A percentile compares a stretch with the other conserved stretches of the same genome.
Conservation (phyloP, 2,888 invertebrate genomes). For the Lepas anatifera region DNA sequence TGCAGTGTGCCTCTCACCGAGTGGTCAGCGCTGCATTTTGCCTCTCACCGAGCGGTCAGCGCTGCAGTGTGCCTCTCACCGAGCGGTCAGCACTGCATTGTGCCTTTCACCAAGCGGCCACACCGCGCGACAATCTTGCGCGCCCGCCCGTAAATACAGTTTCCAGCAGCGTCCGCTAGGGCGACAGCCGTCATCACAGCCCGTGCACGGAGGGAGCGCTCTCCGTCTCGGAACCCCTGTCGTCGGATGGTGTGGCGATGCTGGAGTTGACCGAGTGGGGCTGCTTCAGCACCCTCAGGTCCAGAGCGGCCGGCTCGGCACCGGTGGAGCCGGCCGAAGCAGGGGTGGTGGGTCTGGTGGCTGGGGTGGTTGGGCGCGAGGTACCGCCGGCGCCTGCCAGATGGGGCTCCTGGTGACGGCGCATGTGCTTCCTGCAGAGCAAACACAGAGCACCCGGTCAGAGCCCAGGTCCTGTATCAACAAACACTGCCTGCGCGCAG, state of each 20-base stretch:
- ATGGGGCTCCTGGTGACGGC: slow-evolving; percentile 6
- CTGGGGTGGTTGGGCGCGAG: background rate
- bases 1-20: too few relatives aligned
- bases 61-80: too few relatives aligned
- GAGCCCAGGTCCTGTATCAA: too few relatives aligned
- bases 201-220: background rate
- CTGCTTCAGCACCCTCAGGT: slow-evolving; percentile 1
- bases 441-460: too few relatives aligned
- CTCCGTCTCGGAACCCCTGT: background rate
- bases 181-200: background rate
- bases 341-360: background rate
- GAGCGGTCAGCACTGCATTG: too few relatives aligned
- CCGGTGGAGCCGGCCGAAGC: background rate
- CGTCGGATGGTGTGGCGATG: background rate
- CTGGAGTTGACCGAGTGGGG: background rate
- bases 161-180: background rate
- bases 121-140: background rate
- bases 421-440: slow-evolving; percentile 7
- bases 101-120: background rate
- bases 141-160: background rate
- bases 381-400: background rate
- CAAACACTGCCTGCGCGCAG: too few relatives aligned
- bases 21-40: too few relatives aligned
- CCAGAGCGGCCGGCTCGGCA: too few relatives aligned
- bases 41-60: background rate